Evolutionary conservation across 1,140 invertebrate genomes (phyloP), one percentile per base, ranked within the genome.

Genomic region (Anthonomus grandis): DNA sequence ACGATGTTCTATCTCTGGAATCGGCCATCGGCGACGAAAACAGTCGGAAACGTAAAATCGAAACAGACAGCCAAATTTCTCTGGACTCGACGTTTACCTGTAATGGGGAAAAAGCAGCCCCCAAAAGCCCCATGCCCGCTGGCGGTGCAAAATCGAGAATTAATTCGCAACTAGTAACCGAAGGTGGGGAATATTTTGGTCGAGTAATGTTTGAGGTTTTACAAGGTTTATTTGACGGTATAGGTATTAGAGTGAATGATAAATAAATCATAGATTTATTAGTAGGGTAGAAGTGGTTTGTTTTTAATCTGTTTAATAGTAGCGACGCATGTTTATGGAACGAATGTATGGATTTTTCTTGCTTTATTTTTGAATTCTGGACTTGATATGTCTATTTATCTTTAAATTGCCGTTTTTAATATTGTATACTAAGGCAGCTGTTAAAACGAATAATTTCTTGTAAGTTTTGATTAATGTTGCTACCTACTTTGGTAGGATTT

Each of bases 121-220:
- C 1, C 41, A 17, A 4, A 5, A 36, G 39, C 34, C 38, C 45
- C 5, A n/a, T 54, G 10, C 37, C 38, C 2, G 48, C 55, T 18
- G 42, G 17, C 48, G 37, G 25, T 34, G 58, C 25, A 18, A 57
- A 55, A 49, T 18, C 31, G 18, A 53, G 36, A 19, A 48, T 50
- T 18, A 50, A 58, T 25, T 49, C 44, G n/a, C 48, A 59, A 21
- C 21, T 61, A n/a, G 56, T 64, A 19, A 51, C 56, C 36, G 61
- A 65, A 65, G 64, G 64, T 65, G 64, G 61, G 64, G 48, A 63
- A 45, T 64, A 60, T 56, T 53, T 65, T 47, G 50, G 54, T 23
- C 60, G 37, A 4, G 17, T 57, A 5, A 37, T 52, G 17, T 21
- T 57, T 18, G 63, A 65, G 46, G 51, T 65, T 18, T 60, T 65